Evolutionary conservation across 2,113 vertebrate species (phyloP).

Genomic region (Polyodon spathula): DNA sequence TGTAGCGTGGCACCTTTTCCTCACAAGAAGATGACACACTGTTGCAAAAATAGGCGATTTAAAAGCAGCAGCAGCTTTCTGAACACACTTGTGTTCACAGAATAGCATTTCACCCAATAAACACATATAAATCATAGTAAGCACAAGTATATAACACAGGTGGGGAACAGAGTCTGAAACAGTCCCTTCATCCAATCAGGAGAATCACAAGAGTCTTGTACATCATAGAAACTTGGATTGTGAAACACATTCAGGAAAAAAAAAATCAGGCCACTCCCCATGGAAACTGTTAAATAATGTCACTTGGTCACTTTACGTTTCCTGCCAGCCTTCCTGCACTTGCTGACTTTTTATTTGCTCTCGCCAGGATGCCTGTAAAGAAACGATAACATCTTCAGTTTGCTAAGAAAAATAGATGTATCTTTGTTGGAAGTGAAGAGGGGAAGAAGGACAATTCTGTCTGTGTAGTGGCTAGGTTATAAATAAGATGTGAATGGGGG

Average conservation of each 20-base stretch:
- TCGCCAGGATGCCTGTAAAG: slow-evolving; percentile 20
- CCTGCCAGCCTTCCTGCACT: slow-evolving; percentile 4
- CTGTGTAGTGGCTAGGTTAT: background rate
- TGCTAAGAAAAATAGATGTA: background rate
- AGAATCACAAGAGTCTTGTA: background rate
- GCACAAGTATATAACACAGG: background rate
- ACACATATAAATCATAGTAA: no score
- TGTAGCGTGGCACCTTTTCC: no score
- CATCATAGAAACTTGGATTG: background rate
- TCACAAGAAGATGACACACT: no score
- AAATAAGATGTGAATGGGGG: background rate
- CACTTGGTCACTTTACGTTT: background rate
- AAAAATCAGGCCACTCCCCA: background rate
- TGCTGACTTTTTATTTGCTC: slow-evolving; percentile 26
- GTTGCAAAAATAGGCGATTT: no score
- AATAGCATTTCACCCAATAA: no score
- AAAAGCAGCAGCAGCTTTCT: no score
- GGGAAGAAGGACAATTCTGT: background rate
- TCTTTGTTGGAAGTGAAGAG: background rate
- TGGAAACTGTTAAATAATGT: background rate
- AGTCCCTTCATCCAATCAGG: background rate
- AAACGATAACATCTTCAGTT: slow-evolving; percentile 7
- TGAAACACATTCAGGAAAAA: background rate
- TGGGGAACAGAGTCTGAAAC: background rate
- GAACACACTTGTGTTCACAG: no score